These are phyloP conservation scores for Pelobates fuscus DNA, from an alignment of 2,113 vertebrate species.

Conservation along the genomic window DNA sequence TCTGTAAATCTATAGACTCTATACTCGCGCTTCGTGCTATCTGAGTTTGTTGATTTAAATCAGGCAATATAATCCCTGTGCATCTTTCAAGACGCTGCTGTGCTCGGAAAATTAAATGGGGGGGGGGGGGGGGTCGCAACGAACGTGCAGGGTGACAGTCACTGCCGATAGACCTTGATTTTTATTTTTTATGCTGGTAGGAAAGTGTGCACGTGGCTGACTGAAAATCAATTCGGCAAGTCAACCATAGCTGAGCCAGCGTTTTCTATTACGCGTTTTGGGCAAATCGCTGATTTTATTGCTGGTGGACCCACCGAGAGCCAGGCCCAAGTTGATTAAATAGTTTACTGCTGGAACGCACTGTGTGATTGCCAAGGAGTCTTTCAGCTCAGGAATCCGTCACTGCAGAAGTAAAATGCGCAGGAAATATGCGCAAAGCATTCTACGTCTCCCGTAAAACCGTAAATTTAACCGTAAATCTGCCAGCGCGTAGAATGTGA, in stretches of 20 bases:
- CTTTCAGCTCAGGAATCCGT: neutral
- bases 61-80: too few relatives aligned
- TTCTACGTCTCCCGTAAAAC: too few relatives aligned
- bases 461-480: too few relatives aligned
- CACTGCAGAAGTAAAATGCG: neutral
- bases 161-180: constrained; percentile 30
- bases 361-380: neutral
- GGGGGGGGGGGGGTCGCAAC: too few relatives aligned
- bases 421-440: neutral
- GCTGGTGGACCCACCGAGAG: neutral
- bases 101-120: too few relatives aligned
- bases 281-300: constrained; percentile 28
- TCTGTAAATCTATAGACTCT: too few relatives aligned
- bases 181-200: constrained; percentile 26
- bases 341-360: neutral
- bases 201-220: neutral
- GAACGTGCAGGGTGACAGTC: constrained; percentile 13
- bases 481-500: neutral
- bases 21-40: too few relatives aligned
- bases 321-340: neutral
- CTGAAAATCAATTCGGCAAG: constrained; percentile 43
- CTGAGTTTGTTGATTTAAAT: too few relatives aligned
- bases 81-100: too few relatives aligned
- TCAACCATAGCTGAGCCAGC: constrained; percentile 35
- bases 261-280: constrained; percentile 27